Conservation (phyloP, 2,113 vertebrate species). For the Dinomys branickii region DNA sequence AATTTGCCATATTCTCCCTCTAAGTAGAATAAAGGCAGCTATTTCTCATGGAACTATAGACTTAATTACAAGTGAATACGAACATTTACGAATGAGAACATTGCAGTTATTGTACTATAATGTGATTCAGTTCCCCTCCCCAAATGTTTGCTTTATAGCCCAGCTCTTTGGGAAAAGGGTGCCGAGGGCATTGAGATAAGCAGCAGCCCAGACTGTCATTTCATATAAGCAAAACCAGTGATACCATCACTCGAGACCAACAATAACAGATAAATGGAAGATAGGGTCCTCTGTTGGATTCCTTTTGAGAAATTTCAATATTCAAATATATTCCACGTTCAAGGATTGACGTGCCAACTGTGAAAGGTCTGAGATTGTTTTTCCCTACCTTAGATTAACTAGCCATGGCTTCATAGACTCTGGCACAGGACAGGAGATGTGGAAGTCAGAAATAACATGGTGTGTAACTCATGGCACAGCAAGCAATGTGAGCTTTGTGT, state of each 20-base stretch:
- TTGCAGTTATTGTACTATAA: slow-evolving; percentile 51
- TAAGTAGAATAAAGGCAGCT: slow-evolving; percentile 44
- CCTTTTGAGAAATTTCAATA: neutral
- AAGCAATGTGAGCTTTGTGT: neutral
- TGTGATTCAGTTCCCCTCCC: slow-evolving; percentile 52
- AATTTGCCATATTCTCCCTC: slow-evolving; percentile 48
- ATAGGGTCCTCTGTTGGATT: neutral
- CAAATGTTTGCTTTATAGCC: slow-evolving; percentile 63
- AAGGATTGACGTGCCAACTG: neutral
- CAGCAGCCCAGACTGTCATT: neutral
- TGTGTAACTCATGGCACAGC: neutral
- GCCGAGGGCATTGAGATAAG: slow-evolving; percentile 23
- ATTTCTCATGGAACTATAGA: slow-evolving; percentile 11
- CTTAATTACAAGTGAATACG: slow-evolving; percentile 54
- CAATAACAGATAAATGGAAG: slow-evolving; percentile 31
- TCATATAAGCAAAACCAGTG: neutral
- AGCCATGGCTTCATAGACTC: neutral
- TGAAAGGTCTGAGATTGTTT: neutral
- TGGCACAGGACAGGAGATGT: neutral
- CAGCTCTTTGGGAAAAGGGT: slow-evolving; percentile 26
- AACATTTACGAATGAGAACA: slow-evolving; percentile 63
- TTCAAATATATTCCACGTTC: neutral
- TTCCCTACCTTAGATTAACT: neutral
- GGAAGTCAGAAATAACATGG: neutral
- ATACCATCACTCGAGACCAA: neutral